phyloP scores from a whole-genome alignment of 2,797 vertebrate species.

The Delichon dasypus region DNA sequence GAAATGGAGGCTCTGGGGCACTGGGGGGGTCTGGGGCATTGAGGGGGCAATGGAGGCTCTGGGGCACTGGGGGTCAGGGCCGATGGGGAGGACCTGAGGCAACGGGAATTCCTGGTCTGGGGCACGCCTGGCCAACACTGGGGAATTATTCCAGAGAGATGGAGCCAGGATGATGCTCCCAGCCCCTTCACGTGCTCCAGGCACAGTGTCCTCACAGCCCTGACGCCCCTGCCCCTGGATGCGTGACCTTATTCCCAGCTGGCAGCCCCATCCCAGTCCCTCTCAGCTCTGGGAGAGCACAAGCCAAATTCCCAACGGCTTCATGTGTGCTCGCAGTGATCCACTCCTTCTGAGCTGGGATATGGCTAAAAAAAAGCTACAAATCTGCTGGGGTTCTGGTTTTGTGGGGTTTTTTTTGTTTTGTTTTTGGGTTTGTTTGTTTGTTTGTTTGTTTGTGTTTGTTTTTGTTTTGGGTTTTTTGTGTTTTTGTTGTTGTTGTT shows the following conservation, averaged over 20 bases:
- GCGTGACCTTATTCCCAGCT: not conserved
- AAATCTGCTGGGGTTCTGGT: too few relatives aligned
- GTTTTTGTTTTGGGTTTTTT: too few relatives aligned
- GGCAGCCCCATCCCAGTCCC: not conserved
- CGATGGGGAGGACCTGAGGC: not conserved
- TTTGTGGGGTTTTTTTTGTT: too few relatives aligned
- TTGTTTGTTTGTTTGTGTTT: too few relatives aligned
- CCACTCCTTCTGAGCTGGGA: rapidly evolving
- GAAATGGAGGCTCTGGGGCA: too few relatives aligned
- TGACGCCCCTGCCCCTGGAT: not conserved
- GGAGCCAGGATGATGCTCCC: not conserved
- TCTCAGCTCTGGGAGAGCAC: not conserved
- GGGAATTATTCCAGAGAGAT: rapidly evolving
- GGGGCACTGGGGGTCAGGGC: not conserved
- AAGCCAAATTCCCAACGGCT: not conserved
- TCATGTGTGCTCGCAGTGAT: rapidly evolving
- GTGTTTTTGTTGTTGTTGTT: too few relatives aligned
- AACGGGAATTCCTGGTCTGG: too few relatives aligned
- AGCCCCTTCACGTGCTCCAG: not conserved
- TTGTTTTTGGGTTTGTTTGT: too few relatives aligned
- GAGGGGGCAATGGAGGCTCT: too few relatives aligned
- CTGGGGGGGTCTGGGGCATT: not conserved
- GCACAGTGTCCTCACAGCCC: not conserved
- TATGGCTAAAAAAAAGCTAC: not conserved
- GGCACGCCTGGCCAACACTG: not conserved